Base-by-base conservation (phyloP, 1,140 invertebrate species). In the Drosophila tani region DNA sequence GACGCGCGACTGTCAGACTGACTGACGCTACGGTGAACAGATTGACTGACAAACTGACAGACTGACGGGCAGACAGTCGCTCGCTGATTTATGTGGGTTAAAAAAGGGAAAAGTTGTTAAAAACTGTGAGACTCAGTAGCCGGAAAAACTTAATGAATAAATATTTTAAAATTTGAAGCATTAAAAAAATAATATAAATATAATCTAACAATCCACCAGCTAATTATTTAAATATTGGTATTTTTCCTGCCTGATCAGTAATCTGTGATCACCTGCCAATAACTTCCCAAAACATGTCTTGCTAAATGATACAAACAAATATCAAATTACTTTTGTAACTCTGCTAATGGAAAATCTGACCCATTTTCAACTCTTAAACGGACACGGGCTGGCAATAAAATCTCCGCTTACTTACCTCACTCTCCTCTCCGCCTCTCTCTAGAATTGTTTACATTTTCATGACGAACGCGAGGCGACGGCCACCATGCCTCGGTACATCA, bases 1-100 rank as follows among this genome's bases (percentile, higher is more conserved):
- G 83, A 86, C 75, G 66, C 70, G 59, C 60, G 69, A 58, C 75
- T 56, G 58, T 51, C 73, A 58, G 60, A 58, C 21, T 53, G 73
- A 47, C 27, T 19, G 58, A 69, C 58, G 7, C 14, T 40, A 15
- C 14, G 45, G 50, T 43, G 5, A 35, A 27, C 43, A 41, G 32
- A 51, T 41, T 21, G 32, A 57, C 40, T 15, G 32, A 73, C 55
- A 32, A 19, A 41, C 35, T 50, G 62, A 53, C 57, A 46, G 17
- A 53, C n/a, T 35, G 32, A 59, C 11, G 35, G 35, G 49, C 21
- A 57, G 29, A 57, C 32, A 62, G 12, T 41, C 17, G 32, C 11
- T 15, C 19, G 32, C 11, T 15, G 21, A 17, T 19, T 53, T 27
- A 21, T 40, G 43, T 46, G 17, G 17, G 2, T 8, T 38, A 38